Evolutionary conservation across 1,140 invertebrate genomes (phyloP), one percentile per base, ranked within the genome.

Genomic region (Bombus waltoni): DNA sequence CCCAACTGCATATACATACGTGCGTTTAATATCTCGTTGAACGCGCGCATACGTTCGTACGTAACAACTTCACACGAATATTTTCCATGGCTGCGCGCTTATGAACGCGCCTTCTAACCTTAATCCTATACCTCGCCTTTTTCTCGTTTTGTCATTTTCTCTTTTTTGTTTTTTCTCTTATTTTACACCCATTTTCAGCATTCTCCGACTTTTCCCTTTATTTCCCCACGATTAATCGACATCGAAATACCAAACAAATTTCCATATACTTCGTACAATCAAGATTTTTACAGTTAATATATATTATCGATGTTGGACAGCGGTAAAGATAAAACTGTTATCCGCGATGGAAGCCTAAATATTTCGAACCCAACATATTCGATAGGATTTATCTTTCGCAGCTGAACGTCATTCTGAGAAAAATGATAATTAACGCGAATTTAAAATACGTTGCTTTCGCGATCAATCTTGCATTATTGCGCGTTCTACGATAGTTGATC

Each of bases 1-100:
- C 81, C 90, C 88, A 91, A 83, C 87, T 85, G 85, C 85, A 88
- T 92, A 92, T 94, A 93, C 92, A 92, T 94, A 62, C 28, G 9
- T 62, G 4, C 59, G 59, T 92, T 92, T 18, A 93, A 94, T 92
- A 93, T 94, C 89, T 93, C 90, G 75, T 85, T 89, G 77, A 85
- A 66, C 53, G n/a, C 32, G 28, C 35, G 62, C 47, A 70, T 18
- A 66, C n/a, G n/a, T 38, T 35, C 35, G 1, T n/a, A 57, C 59
- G 40, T 68, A 76, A 35, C 38, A 18, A 22, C 11, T 40, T n/a
- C 32, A 1, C 57, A 38, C 22, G 28, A 62, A 47, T 25, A 65
- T 44, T 44, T 35, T 57, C 75, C 70, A 25, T 79, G 32, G 11
- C 44, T 65, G 66, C 62, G 74, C 59, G 76, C 42, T 59, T 18